Conservation (phyloP, 2,888 invertebrate genomes). For the Erebia aethiops region DNA sequence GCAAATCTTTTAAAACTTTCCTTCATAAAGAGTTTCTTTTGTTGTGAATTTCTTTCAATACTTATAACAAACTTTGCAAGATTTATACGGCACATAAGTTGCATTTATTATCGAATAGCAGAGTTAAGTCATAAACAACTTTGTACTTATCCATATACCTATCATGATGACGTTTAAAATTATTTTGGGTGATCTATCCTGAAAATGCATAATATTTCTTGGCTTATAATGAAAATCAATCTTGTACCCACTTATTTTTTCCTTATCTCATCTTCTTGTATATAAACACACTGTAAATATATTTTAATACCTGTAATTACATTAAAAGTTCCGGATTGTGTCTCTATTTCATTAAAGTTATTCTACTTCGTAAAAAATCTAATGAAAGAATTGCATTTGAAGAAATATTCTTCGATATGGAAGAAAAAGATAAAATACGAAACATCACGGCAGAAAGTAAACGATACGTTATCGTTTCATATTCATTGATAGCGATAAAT, state of each 20-base stretch:
- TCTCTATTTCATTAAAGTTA: slow-evolving; percentile 7
- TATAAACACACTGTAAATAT: slow-evolving; percentile 40
- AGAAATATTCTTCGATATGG: slow-evolving; percentile 7
- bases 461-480: slow-evolving; percentile 43
- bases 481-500: slow-evolving; percentile 47
- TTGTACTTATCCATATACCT: too few relatives aligned
- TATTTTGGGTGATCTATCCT: too few relatives aligned
- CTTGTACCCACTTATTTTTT: neutral
- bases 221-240: neutral
- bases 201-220: neutral
- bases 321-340: slow-evolving; percentile 22
- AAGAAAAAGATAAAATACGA: slow-evolving; percentile 28
- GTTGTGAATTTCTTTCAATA: neutral
- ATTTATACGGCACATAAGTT: neutral
- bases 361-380: slow-evolving; percentile 1
- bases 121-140: too few relatives aligned
- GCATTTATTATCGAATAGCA: too few relatives aligned
- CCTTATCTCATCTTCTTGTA: slow-evolving; percentile 28
- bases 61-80: neutral
- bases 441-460: slow-evolving; percentile 21
- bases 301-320: slow-evolving; percentile 35
- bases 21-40: neutral
- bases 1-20: neutral
- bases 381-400: neutral
- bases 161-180: too few relatives aligned